phyloP scores from a whole-genome alignment of 2,797 vertebrate genomes.

The Helarctos malayanus region DNA sequence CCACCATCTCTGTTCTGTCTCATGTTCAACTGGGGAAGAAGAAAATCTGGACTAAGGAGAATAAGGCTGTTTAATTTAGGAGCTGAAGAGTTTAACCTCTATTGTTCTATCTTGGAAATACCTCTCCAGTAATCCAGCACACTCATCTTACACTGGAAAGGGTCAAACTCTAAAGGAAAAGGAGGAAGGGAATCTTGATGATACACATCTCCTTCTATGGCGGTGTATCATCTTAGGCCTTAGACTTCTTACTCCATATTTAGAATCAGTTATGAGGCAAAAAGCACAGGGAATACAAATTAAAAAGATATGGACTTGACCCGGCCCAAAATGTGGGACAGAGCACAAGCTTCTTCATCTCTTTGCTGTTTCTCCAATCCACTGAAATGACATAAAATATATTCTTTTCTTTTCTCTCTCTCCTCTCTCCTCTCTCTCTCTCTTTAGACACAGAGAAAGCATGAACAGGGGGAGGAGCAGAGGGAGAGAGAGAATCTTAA shows the following conservation, averaged over 20 bases:
- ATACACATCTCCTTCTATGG: background rate
- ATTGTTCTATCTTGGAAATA: background rate
- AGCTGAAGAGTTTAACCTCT: background rate
- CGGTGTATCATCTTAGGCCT: background rate
- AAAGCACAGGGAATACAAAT: background rate
- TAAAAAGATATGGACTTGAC: background rate
- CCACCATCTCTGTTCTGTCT: background rate
- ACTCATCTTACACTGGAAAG: background rate
- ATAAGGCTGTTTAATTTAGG: background rate
- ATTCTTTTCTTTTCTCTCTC: background rate
- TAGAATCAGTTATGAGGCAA: background rate
- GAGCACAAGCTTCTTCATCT: background rate
- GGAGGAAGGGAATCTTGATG: background rate
- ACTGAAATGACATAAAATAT: background rate
- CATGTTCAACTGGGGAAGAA: background rate
- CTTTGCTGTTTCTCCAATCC: background rate
- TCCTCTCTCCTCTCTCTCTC: background rate
- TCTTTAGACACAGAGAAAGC: background rate
- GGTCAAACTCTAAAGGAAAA: background rate
- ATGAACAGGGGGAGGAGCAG: background rate
- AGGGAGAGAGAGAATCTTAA: background rate
- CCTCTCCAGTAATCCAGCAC: background rate
- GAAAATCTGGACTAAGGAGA: background rate
- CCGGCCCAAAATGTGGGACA: background rate
- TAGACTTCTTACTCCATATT: background rate